Evolutionary conservation across 2,888 invertebrate species (phyloP).

Genomic region (Scaptomyza cyrtandrae): DNA sequence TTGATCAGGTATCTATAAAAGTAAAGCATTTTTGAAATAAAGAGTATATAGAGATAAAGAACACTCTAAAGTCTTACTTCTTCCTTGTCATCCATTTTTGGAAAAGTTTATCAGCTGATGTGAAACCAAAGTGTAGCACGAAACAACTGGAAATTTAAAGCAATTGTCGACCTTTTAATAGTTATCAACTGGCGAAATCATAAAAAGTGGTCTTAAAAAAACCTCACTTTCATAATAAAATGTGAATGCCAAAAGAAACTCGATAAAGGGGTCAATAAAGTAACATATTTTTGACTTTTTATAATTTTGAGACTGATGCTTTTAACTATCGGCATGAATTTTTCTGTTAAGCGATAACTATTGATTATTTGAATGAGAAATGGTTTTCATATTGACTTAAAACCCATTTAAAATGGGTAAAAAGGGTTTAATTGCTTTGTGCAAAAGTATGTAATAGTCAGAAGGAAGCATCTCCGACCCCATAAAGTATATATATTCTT

Average conservation of each 20-base stretch:
- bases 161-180: constrained; percentile 19
- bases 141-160: constrained; percentile 8
- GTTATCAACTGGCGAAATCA: not conserved
- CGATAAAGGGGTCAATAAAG: not conserved
- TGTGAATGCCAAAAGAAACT: not conserved
- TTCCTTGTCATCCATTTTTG: constrained; percentile 48
- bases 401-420: no score
- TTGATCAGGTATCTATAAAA: constrained; percentile 29
- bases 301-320: not conserved
- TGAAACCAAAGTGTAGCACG: constrained; percentile 7
- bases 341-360: not conserved
- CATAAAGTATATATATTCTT: no score
- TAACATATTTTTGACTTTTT: constrained; percentile 2
- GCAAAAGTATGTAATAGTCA: no score
- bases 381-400: not conserved
- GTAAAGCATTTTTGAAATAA: not conserved
- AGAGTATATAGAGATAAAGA: not conserved
- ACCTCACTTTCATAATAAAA: not conserved
- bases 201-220: no score
- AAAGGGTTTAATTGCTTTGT: no score
- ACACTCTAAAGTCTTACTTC: constrained; percentile 36
- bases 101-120: not conserved
- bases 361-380: not conserved
- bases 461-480: no score
- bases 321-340: no score